A percentile compares a stretch with the other conserved stretches of the same genome.
phyloP scores from a whole-genome alignment of 2,113 vertebrate species.

The Tricholaema leucomelas region DNA sequence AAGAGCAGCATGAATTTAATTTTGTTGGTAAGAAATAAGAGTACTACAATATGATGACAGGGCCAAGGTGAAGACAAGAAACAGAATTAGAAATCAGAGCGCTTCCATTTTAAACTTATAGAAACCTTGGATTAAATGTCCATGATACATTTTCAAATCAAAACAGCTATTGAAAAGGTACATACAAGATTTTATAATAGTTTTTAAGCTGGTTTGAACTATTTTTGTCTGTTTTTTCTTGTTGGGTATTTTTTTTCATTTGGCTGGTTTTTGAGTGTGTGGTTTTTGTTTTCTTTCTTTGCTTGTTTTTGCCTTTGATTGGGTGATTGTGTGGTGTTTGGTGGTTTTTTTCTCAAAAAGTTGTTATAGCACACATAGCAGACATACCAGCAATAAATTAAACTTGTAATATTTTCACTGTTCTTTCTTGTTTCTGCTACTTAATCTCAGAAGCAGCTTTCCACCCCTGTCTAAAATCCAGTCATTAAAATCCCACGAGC shows the following conservation, averaged over 20 bases:
- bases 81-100: neutral
- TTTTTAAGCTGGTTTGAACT: neutral
- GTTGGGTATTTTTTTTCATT: no score
- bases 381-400: neutral
- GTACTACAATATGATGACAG: neutral
- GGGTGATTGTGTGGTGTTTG: neutral
- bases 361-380: neutral
- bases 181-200: neutral
- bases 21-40: neutral
- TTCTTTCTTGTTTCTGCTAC: neutral
- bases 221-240: no score
- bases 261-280: no score
- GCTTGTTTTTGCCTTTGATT: neutral
- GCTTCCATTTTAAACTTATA: neutral
- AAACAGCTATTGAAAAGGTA: neutral
- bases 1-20: neutral
- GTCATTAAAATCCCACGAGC: neutral
- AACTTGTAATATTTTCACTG: neutral
- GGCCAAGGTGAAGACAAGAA: neutral
- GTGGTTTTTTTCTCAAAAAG: neutral
- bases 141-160: neutral
- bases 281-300: no score
- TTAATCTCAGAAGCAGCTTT: neutral
- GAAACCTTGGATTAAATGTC: neutral
- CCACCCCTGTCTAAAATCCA: neutral